Evolutionary conservation across 2,888 invertebrate species (phyloP).

Genomic region (Microctonus brassicae): DNA sequence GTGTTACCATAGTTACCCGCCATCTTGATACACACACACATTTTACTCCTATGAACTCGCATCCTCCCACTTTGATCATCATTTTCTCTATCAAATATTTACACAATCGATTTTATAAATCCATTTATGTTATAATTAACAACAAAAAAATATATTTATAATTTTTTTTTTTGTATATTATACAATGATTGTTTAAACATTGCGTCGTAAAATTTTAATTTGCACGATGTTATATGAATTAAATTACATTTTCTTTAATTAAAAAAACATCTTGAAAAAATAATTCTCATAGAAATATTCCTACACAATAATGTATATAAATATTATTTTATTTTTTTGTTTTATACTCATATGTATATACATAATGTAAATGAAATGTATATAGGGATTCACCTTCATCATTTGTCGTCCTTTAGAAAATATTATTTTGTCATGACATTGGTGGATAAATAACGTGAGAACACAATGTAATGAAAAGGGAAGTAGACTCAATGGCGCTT

Average conservation of each 20-base stretch:
- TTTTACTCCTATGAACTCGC: conserved; percentile 28
- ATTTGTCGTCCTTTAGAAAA: neutral
- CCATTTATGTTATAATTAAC: neutral
- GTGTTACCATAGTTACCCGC: conserved; percentile 65
- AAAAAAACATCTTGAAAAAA: too few species aligned
- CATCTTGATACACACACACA: conserved; percentile 67
- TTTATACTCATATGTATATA: neutral
- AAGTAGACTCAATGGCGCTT: conserved; percentile 14
- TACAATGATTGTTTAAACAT: neutral
- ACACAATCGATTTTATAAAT: conserved; percentile 2
- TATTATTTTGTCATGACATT: neutral
- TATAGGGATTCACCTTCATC: neutral
- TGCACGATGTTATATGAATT: neutral
- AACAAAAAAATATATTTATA: too few species aligned
- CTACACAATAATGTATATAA: too few species aligned
- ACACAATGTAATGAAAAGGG: conserved; percentile 1
- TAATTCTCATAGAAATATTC: too few species aligned
- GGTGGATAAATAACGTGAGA: conserved; percentile 1
- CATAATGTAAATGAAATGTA: too few species aligned
- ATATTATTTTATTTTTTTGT: neutral
- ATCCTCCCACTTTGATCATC: conserved; percentile 36
- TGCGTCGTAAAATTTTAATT: neutral
- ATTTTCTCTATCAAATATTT: conserved; percentile 20
- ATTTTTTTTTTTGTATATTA: neutral
- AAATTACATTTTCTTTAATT: too few species aligned